Base-by-base conservation (phyloP, 2,888 invertebrate species). In the Anticlea derivata region DNA sequence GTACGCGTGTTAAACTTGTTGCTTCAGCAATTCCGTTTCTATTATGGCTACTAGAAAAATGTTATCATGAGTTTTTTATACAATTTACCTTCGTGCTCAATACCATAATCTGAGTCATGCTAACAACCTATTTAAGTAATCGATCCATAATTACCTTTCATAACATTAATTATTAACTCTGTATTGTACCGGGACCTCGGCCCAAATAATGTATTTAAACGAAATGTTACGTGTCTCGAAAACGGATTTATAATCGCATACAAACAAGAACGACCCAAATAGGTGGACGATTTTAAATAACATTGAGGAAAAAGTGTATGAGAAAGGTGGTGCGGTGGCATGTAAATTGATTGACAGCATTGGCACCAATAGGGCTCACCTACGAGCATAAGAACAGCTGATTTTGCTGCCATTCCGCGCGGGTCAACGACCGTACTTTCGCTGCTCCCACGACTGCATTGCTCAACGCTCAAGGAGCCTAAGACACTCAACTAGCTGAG, bases 361-460 rank as follows among this genome's bases (percentile, higher is more conserved):
- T 65, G 46, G 62, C 70, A 67, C 68, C 57, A 55, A 70, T 68
- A 67, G 47, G 59, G 52, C 53, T 49, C 35, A 70, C 68, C 61
- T 63, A 64, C 67, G 71, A 69, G 70, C 70, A 71, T 60, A 78
- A 82, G 83, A 88, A 86, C 89, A 90, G 89, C 89, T 90, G 89
- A 88, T 86, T 80, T 76, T 80, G 73, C 71, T 68, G 71, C 59
- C 75, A 78, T 75, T 75, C 76, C 78, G 63, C 78, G 78, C 75
- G 70, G 86, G 82, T 88, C 83, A 73, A 75, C 75, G 87, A 80
- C 86, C 89, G 80, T 66, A 86, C 88, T 89, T 89, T 89, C 88
- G 87, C 86, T 85, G 79, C 82, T 86, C 84, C 86, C 86, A 84
- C 86, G 83, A 67, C 78, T 66, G 79, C 73, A 69, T 86, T 82